Base-by-base conservation (phyloP, 1,140 invertebrate species). In the Venturia canescens region DNA sequence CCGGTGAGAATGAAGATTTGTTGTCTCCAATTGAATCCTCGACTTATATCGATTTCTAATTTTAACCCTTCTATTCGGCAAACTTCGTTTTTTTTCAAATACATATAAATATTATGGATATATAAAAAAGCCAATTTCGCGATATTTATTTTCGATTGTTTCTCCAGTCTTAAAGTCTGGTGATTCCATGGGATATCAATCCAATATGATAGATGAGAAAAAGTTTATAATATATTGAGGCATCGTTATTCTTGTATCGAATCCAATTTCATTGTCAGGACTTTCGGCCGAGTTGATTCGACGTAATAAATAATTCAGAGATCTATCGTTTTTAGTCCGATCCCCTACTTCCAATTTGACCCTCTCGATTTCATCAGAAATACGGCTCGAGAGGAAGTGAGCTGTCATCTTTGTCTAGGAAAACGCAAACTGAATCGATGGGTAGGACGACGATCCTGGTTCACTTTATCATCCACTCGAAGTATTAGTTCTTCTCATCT, bases 1-100 rank as follows among this genome's bases (percentile, higher is more conserved):
- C 94, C 93, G 95, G 95, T 95, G 92, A 87, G 90, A 89, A 83
- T 74, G n/a, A 16, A n/a, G 7, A 38, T 50, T 78, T 50, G 16
- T 29, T n/a, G 5, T 69, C 60, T 11, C 11, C 60, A 26, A 53
- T 21, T 23, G 23, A 23, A 63, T 63, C 26, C 18, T n/a, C 50
- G 18, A n/a, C 2, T 53, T 53, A 15, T 53, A n/a, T 53, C n/a
- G 6, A 18, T n/a, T 53, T 44, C 38, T n/a, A 21, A n/a, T 11
- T 7, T 53, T 7, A 53, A n/a, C 50, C 3, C 18, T n/a, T 3
- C 2, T 11, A n/a, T 53, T 18, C 3, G 1, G 50, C 50, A 16
- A 53, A n/a, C 18, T 53, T 21, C 18, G 18, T 53, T 44, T 44
- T 44, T 44, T 34, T 34, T 34, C 7, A 34, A 34, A 34, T 34